These are phyloP conservation scores for Brachypterus glaber DNA, from an alignment of 2,888 invertebrate genomes.

Conservation along the genomic window DNA sequence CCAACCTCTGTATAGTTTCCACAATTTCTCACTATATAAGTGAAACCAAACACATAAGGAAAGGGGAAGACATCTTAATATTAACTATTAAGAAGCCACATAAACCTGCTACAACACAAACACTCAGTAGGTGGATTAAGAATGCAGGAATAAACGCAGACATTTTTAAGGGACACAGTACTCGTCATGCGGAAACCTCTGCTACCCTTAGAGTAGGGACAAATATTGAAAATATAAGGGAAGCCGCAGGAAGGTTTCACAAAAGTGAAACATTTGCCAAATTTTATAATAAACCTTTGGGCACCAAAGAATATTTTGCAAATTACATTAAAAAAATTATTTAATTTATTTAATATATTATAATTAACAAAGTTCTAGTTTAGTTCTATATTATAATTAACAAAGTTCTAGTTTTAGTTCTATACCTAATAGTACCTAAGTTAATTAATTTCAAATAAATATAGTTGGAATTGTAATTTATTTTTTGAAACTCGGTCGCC, in stretches of 20 bases:
- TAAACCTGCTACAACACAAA: constrained; percentile 11
- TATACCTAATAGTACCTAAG: no score
- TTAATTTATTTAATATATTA: no score
- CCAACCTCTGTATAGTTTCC: constrained; percentile 1
- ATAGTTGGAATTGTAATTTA: no score
- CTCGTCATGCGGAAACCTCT: constrained; percentile 19
- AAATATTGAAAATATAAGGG: constrained; percentile 12
- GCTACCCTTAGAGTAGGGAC: constrained; percentile 13
- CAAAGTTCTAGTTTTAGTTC: no score
- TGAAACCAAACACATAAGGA: constrained; percentile 1
- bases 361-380: no score
- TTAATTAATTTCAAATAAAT: no score
- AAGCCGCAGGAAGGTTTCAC: constrained; percentile 14
- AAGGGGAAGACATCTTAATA: constrained; percentile 4
- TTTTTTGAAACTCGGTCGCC: no score
- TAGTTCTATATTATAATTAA: no score
- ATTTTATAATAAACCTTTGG: constrained; percentile 15
- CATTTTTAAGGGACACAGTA: constrained; percentile 15
- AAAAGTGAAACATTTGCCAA: constrained; percentile 11
- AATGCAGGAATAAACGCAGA: constrained; percentile 10
- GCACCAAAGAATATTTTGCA: constrained; percentile 4
- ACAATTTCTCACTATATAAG: constrained; percentile 4
- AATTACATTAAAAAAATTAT: no score
- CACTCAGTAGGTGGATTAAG: constrained; percentile 15
- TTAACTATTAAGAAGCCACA: constrained; percentile 16